Percentiles rank a stretch among this genome's conserved stretches.
Evolutionary conservation across 1,140 invertebrate genomes (phyloP).

Genomic region (Magallana angulata): DNA sequence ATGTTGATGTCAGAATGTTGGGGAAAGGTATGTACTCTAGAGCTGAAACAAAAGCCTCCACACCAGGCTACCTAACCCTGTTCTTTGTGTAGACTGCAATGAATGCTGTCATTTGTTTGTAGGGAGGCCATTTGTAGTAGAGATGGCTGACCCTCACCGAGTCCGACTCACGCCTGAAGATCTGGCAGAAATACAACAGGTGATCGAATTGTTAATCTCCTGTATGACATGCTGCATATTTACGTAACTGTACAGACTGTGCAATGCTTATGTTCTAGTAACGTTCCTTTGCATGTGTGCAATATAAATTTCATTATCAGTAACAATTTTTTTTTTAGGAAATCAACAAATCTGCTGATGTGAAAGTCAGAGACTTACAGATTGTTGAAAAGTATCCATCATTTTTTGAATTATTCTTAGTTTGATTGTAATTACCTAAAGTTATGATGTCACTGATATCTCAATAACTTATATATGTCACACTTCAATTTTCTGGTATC

Average conservation of each 20-base stretch:
- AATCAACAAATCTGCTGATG: conserved; percentile 68
- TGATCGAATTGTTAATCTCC: conserved; percentile 43
- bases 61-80: too few relatives aligned
- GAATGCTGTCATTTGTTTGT: conserved; percentile 1
- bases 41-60: background rate
- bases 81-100: too few relatives aligned
- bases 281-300: background rate
- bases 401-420: background rate
- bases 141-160: conserved; percentile 71
- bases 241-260: too few relatives aligned
- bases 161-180: conserved; percentile 63
- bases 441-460: too few relatives aligned
- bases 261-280: too few relatives aligned
- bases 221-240: too few relatives aligned
- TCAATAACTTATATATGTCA: too few relatives aligned
- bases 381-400: conserved; percentile 70
- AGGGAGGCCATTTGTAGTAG: conserved; percentile 76
- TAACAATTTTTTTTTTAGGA: conserved; percentile 59
- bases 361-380: conserved; percentile 73
- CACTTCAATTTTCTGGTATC: too few relatives aligned
- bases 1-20: conserved; percentile 40
- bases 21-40: background rate
- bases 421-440: too few relatives aligned
- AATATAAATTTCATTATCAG: background rate
- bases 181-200: conserved; percentile 68